These are phyloP conservation scores for Ephydatia muelleri DNA, from an alignment of 37 sponge, comb jelly and placozoan species.

Conservation along the genomic window DNA sequence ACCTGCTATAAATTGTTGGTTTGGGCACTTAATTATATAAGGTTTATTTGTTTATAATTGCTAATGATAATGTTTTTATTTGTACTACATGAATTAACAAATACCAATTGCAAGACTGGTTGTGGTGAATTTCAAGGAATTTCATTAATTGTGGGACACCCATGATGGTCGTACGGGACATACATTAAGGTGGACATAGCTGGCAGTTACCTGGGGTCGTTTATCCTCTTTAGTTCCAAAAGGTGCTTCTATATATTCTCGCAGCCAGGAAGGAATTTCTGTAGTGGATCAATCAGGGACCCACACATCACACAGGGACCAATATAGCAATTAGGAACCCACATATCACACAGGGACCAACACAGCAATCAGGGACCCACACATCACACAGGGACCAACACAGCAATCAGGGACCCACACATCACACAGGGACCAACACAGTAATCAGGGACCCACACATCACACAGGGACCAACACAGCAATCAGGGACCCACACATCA, in stretches of 20 bases:
- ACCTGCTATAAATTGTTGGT: no score
- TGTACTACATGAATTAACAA: no score
- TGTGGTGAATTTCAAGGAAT: no score
- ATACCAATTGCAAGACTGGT: no score
- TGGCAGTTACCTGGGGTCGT: slow-evolving; percentile 25
- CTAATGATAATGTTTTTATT: no score
- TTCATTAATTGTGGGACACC: no score
- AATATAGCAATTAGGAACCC: neutral
- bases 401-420: neutral
- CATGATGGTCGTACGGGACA: no score
- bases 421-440: neutral
- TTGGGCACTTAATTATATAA: no score
- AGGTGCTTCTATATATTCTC: slow-evolving; percentile 59
- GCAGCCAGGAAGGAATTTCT: slow-evolving; percentile 84
- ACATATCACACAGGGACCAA: neutral
- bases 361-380: neutral
- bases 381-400: neutral
- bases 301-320: neutral
- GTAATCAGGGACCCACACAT: neutral
- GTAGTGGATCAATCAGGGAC: neutral
- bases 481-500: neutral
- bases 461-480: neutral
- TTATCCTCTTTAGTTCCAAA: slow-evolving; percentile 42
- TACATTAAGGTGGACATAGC: neutral
- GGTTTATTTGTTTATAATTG: no score